These are phyloP conservation scores for Pegoplata infirma DNA, from an alignment of 2,888 invertebrate genomes.

Conservation along the genomic window DNA sequence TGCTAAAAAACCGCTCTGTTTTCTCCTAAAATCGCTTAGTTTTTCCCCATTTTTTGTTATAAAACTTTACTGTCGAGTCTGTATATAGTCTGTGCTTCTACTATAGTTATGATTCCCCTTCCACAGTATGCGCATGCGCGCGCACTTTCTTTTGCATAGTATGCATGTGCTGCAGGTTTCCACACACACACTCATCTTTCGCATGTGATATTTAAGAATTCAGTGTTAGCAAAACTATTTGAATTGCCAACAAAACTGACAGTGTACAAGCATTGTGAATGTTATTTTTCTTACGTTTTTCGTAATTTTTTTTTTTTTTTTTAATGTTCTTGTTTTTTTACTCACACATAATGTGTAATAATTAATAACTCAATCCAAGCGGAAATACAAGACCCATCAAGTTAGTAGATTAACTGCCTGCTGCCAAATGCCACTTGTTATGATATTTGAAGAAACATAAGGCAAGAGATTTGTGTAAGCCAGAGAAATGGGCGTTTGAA, in stretches of 20 bases:
- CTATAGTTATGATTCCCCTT: neutral
- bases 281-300: slow-evolving; percentile 2
- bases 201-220: slow-evolving; percentile 35
- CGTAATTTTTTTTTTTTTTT: neutral
- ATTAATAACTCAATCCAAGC: slow-evolving; percentile 74
- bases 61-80: neutral
- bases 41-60: neutral
- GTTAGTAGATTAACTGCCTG: slow-evolving; percentile 38
- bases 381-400: slow-evolving; percentile 67
- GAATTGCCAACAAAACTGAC: slow-evolving; percentile 62
- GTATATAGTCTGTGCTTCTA: neutral
- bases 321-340: slow-evolving; percentile 3
- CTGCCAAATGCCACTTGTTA: slow-evolving; percentile 38
- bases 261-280: slow-evolving; percentile 58
- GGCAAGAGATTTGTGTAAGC: neutral
- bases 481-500: neutral
- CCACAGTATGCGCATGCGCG: slow-evolving; percentile 29
- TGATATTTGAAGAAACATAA: slow-evolving; percentile 5
- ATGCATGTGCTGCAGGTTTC: no score
- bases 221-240: slow-evolving; percentile 51
- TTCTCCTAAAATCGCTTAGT: no score
- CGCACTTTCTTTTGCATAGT: slow-evolving; percentile 33
- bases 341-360: slow-evolving; percentile 60
- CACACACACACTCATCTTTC: slow-evolving; percentile 10
- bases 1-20: no score